A percentile compares a stretch with the other conserved stretches of the same genome.
phyloP scores from a whole-genome alignment of 2,888 invertebrate genomes.

The Prosopocoilus inquinatus region DNA sequence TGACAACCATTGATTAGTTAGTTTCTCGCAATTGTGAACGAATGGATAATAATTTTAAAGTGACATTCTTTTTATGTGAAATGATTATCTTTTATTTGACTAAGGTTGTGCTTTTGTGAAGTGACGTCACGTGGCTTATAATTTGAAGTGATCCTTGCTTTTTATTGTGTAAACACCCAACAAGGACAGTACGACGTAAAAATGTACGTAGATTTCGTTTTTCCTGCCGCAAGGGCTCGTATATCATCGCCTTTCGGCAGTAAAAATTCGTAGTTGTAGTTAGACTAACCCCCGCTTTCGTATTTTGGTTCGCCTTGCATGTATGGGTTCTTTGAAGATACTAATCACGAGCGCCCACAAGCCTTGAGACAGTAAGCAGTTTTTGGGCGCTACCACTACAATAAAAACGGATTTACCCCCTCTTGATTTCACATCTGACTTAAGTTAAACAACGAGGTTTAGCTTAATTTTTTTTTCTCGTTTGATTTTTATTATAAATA shows the following conservation, averaged over 20 bases:
- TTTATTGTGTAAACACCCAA: conserved; percentile 33
- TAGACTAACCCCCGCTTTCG: conserved; percentile 6
- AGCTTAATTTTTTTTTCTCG: conserved; percentile 16
- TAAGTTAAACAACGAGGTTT: conserved; percentile 9
- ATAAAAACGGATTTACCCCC: conserved; percentile 45
- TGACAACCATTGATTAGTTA: too few species aligned
- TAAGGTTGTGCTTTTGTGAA: conserved; percentile 43
- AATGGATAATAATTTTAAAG: too few species aligned
- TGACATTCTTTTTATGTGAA: too few species aligned
- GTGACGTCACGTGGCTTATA: conserved; percentile 44
- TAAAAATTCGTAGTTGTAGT: conserved; percentile 9
- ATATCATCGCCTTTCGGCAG: conserved; percentile 6
- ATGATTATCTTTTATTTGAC: neutral
- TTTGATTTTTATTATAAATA: conserved; percentile 29
- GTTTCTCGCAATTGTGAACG: too few species aligned
- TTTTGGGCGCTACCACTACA: conserved; percentile 27
- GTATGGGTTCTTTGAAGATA: conserved; percentile 11
- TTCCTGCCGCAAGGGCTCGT: conserved; percentile 12
- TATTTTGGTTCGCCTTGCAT: conserved; percentile 19
- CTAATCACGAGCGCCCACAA: neutral
- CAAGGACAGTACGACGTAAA: conserved; percentile 21
- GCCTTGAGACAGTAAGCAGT: neutral
- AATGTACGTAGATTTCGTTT: conserved; percentile 37
- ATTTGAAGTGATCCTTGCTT: conserved; percentile 41
- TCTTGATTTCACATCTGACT: conserved; percentile 26